Evolutionary conservation across 2,888 invertebrate species (phyloP).

Genomic region (Drosophila barbarae): DNA sequence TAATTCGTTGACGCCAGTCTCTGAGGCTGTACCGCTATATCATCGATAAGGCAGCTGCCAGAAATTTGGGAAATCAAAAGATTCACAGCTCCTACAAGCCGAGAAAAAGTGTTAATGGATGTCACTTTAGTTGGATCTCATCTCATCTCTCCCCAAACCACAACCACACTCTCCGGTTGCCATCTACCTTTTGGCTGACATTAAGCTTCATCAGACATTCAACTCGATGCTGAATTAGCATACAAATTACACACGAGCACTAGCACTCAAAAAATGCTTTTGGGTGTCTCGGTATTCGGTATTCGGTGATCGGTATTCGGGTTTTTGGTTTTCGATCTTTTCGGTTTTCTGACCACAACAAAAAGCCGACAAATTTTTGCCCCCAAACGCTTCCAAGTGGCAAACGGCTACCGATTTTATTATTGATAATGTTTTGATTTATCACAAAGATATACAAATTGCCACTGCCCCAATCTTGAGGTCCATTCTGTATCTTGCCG

Average conservation of each 20-base stretch:
- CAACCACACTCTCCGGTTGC: slow-evolving; percentile 1
- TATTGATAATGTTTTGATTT: slow-evolving; percentile 77
- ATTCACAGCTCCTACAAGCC: slow-evolving; percentile 56
- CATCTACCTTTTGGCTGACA: slow-evolving; percentile 41
- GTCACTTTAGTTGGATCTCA: slow-evolving; percentile 56
- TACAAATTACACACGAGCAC: slow-evolving; percentile 63
- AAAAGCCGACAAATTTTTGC: slow-evolving; percentile 54
- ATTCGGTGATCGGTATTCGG: slow-evolving; percentile 11
- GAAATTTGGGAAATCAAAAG: slow-evolving; percentile 60
- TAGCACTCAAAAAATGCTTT: slow-evolving; percentile 54
- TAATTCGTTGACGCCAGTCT: slow-evolving; percentile 61
- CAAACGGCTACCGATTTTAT: slow-evolving; percentile 76
- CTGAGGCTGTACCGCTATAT: slow-evolving; percentile 55
- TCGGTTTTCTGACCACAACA: slow-evolving; percentile 56
- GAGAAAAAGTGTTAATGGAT: slow-evolving; percentile 67
- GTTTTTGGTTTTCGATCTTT: slow-evolving; percentile 23
- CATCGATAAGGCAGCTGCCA: slow-evolving; percentile 50
- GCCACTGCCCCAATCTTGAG: slow-evolving; percentile 39
- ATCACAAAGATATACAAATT: slow-evolving; percentile 74
- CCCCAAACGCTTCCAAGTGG: slow-evolving; percentile 61
- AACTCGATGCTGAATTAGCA: slow-evolving; percentile 63
- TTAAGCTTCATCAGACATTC: slow-evolving; percentile 67
- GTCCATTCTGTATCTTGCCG: slow-evolving; percentile 36
- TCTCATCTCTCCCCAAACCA: background rate
- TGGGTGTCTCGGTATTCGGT: slow-evolving; percentile 6